A percentile compares a stretch with the other conserved stretches of the same genome.
Conservation (phyloP, 2,888 invertebrate genomes). For the Eristalis arbustorum region DNA sequence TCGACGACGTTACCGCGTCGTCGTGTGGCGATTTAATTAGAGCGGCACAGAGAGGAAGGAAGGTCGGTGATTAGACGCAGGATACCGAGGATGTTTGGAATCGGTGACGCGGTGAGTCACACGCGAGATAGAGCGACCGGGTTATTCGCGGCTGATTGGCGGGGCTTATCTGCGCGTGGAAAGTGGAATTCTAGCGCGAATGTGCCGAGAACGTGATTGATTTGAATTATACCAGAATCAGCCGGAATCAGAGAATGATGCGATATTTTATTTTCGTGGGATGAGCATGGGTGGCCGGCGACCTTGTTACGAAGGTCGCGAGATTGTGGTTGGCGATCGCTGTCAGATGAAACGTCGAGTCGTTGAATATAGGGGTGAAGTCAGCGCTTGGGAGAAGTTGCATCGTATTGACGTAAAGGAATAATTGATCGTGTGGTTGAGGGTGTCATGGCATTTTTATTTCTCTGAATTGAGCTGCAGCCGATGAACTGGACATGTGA, state of each 20-base stretch:
- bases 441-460: too few relatives aligned
- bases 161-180: not conserved
- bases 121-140: not conserved
- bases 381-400: too few relatives aligned
- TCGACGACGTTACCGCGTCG: conserved; percentile 49
- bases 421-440: too few relatives aligned
- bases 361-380: too few relatives aligned
- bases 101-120: not conserved
- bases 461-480: too few relatives aligned
- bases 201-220: not conserved
- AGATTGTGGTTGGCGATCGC: not conserved
- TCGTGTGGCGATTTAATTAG: conserved; percentile 52
- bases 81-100: not conserved
- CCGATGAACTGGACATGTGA: too few relatives aligned
- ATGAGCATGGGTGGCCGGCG: not conserved
- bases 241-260: not conserved
- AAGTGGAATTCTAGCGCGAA: not conserved
- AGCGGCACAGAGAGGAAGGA: conserved; percentile 7
- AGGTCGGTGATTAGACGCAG: not conserved
- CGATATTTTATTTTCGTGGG: not conserved
- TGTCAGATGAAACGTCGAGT: too few relatives aligned
- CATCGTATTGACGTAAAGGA: too few relatives aligned
- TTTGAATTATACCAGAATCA: not conserved
- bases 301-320: not conserved
- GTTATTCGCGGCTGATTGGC: not conserved